A percentile compares a stretch with the other conserved stretches of the same genome.
These are phyloP conservation scores for Gallinago jamesoni DNA, from an alignment of 2,113 vertebrate genomes.

Conservation along the genomic window DNA sequence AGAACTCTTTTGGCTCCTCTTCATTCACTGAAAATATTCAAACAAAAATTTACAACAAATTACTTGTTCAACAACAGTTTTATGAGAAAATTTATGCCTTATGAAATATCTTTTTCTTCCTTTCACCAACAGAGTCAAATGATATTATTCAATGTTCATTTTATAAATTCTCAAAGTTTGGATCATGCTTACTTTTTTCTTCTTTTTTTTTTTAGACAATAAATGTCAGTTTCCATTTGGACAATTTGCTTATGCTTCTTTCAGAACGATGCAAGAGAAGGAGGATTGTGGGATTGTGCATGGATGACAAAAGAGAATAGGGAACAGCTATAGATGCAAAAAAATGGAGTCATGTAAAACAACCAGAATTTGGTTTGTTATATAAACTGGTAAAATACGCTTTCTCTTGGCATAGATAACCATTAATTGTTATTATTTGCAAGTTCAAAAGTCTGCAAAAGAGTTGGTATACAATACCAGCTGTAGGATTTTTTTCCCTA, in stretches of 20 bases:
- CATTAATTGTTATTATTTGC: background rate
- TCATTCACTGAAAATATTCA: background rate
- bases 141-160: background rate
- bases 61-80: background rate
- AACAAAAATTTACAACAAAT: background rate
- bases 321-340: background rate
- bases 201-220: background rate
- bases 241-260: background rate
- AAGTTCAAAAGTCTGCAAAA: background rate
- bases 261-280: background rate
- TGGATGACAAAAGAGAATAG: background rate
- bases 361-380: background rate
- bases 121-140: background rate
- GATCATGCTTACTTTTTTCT: background rate
- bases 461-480: background rate
- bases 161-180: background rate
- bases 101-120: background rate
- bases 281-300: fast-evolving
- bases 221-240: background rate
- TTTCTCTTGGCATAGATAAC: background rate
- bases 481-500: background rate
- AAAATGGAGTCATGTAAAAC: background rate
- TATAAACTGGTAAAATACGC: background rate
- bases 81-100: background rate
- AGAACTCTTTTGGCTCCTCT: background rate